These are phyloP conservation scores for Anas platyrhynchos DNA, from an alignment of 2,113 vertebrate genomes.

Conservation along the genomic window DNA sequence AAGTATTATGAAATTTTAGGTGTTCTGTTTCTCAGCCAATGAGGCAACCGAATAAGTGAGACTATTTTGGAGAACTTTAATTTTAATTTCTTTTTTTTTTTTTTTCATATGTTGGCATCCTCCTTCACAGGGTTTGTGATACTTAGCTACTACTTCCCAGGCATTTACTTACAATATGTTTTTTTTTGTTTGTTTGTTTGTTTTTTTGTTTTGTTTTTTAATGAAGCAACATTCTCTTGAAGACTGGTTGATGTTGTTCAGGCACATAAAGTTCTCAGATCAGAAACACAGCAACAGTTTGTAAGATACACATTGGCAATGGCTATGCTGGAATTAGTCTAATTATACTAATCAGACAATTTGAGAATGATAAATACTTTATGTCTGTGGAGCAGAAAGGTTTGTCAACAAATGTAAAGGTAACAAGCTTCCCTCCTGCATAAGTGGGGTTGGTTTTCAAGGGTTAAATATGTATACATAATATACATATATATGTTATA, in stretches of 20 bases:
- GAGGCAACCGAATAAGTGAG: neutral
- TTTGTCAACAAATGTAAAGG: neutral
- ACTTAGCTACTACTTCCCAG: neutral
- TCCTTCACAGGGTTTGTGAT: neutral
- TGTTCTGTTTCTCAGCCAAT: neutral
- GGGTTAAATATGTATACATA: neutral
- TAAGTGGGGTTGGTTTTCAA: neutral
- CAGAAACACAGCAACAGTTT: neutral
- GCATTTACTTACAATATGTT: neutral
- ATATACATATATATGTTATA: neutral
- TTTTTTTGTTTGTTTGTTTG: too few species aligned
- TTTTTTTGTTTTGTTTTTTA: neutral
- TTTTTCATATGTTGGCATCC: neutral
- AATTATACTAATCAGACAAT: neutral
- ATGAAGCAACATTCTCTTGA: neutral
- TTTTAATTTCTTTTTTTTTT: neutral
- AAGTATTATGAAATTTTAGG: neutral
- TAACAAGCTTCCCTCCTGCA: neutral
- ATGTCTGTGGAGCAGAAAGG: neutral
- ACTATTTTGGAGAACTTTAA: neutral
- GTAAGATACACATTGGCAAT: neutral
- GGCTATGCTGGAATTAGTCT: neutral
- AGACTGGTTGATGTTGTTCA: neutral
- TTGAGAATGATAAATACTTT: neutral
- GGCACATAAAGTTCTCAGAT: neutral